Conservation (phyloP, 2,797 vertebrate species). For the Phataginus tricuspis region DNA sequence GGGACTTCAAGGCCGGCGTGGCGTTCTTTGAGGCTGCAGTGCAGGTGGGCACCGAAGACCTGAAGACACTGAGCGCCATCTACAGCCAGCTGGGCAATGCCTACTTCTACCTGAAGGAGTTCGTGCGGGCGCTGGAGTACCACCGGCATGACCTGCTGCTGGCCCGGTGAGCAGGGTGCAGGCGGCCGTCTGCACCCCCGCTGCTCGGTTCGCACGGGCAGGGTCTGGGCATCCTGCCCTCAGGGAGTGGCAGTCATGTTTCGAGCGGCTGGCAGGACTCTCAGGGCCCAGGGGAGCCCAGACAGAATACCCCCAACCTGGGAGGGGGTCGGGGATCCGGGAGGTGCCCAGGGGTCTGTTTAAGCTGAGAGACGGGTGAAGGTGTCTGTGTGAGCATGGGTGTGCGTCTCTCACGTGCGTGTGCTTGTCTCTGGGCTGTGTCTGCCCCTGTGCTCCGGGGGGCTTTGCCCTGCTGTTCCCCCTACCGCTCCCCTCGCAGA, state of each 20-base stretch:
- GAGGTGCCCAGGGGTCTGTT: not conserved
- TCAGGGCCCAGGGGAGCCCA: not conserved
- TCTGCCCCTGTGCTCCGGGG: too few species aligned
- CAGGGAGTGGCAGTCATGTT: accelerated
- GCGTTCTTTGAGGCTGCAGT: slow-evolving; percentile 97
- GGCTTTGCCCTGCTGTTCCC: not conserved
- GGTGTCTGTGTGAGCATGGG: accelerated
- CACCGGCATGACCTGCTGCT: slow-evolving; percentile 96
- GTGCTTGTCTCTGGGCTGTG: not conserved
- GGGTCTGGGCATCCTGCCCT: not conserved
- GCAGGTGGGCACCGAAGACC: slow-evolving; percentile 97
- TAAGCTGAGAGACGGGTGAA: not conserved
- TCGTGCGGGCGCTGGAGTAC: slow-evolving; percentile 95
- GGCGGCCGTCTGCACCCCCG: not conserved
- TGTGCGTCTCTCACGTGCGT: accelerated
- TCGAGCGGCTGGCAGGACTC: not conserved
- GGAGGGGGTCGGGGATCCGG: not conserved
- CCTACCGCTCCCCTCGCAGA: too few species aligned
- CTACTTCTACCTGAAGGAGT: slow-evolving; percentile 99
- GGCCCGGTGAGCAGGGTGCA: slow-evolving; percentile 90
- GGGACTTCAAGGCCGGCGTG: slow-evolving; percentile 95
- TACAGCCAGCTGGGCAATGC: slow-evolving; percentile 99
- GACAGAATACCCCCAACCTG: not conserved
- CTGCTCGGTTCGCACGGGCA: not conserved
- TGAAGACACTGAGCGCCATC: slow-evolving; percentile 98